Base-by-base conservation (phyloP, 1,140 invertebrate species). In the Polypedilum pembai region DNA sequence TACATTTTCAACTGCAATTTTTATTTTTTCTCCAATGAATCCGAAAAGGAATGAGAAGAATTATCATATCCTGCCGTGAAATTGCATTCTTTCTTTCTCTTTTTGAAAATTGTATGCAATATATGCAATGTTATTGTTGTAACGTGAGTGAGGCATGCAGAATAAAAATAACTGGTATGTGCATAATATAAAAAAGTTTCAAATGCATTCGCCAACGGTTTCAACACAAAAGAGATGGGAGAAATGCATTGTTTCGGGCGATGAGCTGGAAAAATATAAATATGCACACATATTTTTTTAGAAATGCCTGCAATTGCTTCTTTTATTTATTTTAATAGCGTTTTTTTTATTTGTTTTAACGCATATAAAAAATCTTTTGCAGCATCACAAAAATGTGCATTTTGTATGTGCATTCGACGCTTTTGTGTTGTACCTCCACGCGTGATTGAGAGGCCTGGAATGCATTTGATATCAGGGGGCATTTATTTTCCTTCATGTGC, bases 271-370 rank as follows among this genome's bases (percentile, higher is more conserved):
- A 56, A 56, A 56, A 56, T 56, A 56, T 56, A 56, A 56, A 56
- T 56, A 56, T 56, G 45, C n/a, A 56, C n/a, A 56, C n/a, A 56
- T n/a, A 56, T 56, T 56, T 56, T 56, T 56, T 56, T 56, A 69
- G 65, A 69, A 20, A 18, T 12, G 65, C 17, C 65, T 69, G 65
- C 65, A 69, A 69, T 69, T 69, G 65, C 65, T 69, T 18, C 65
- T 69, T 69, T 69, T 69, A 69, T 69, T 69, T 69, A 69, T 69
- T 69, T 69, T 69, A 69, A 69, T 69, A 69, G 65, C 65, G 18
- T 69, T 69, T 56, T 56, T n/a, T 69, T 69, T 69, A 69, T 69
- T 69, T 69, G 65, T 69, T 69, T 69, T 20, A 69, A 21, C 65
- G 45, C 45, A 56, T 56, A 56, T 56, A 56, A 33, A 33, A 33